These are phyloP conservation scores for Stichopus chloronotus DNA, from an alignment of 35 echinoderm and acorn worm genomes.

Conservation along the genomic window DNA sequence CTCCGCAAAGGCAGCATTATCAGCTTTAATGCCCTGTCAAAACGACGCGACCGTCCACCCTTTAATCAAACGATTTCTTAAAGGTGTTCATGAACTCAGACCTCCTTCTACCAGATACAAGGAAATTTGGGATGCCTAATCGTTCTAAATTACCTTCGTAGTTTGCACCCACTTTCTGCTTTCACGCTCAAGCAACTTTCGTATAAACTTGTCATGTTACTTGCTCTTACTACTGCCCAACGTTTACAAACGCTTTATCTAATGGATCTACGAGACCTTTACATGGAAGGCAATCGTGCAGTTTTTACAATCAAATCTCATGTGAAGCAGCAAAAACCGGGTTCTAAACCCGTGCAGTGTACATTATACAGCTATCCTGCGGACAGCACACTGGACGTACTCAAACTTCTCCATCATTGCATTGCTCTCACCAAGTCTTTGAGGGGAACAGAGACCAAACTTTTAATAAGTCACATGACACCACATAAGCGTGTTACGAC, in stretches of 20 bases:
- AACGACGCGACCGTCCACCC: neutral
- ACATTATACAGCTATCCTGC: no score
- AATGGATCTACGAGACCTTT: no score
- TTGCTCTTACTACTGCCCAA: slow-evolving; percentile 25
- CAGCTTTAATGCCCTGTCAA: neutral
- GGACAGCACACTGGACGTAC: slow-evolving; percentile 23
- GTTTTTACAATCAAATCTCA: no score
- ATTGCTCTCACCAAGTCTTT: slow-evolving; percentile 23
- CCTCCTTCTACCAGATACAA: slow-evolving; percentile 18
- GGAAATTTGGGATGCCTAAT: slow-evolving; percentile 46
- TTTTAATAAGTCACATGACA: slow-evolving; percentile 44
- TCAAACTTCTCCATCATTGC: neutral
- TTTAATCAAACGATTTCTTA: slow-evolving; percentile 36
- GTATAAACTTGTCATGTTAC: slow-evolving; percentile 38
- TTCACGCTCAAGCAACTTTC: slow-evolving; percentile 56
- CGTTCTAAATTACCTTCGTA: neutral
- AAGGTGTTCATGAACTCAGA: slow-evolving; percentile 48
- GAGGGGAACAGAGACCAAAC: slow-evolving; percentile 22
- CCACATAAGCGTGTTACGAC: no score
- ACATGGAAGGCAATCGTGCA: no score
- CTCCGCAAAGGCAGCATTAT: slow-evolving; percentile 26
- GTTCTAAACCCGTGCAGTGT: no score
- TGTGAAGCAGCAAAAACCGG: no score
- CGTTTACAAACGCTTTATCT: no score
- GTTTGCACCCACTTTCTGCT: no score